These are phyloP conservation scores for Helicoverpa zea DNA, from an alignment of 1,140 invertebrate species.

Conservation along the genomic window DNA sequence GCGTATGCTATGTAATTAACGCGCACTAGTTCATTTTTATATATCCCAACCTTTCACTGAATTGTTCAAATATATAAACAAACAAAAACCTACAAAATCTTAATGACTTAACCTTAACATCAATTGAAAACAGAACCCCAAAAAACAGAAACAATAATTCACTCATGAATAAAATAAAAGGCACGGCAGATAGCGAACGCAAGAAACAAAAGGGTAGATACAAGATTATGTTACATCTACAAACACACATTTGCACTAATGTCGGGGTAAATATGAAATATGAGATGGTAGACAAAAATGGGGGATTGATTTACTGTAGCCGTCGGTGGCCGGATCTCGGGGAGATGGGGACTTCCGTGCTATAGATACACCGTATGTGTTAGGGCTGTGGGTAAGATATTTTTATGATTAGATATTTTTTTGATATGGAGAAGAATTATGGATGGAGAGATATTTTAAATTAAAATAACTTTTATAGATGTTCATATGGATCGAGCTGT, in stretches of 20 bases:
- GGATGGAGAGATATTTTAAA: too few relatives aligned
- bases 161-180: conserved; percentile 53
- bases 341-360: conserved; percentile 57
- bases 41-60: not conserved
- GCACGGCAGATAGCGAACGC: conserved; percentile 32
- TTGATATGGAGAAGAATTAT: not conserved
- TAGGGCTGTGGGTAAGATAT: conserved; percentile 21
- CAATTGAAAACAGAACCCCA: conserved; percentile 19
- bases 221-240: conserved; percentile 52
- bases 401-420: conserved; percentile 2
- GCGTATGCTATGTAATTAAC: too few relatives aligned
- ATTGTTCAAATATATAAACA: not conserved
- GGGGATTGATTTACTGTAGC: conserved; percentile 66
- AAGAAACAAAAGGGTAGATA: conserved; percentile 38
- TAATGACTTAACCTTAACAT: not conserved
- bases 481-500: too few relatives aligned
- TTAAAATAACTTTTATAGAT: too few relatives aligned
- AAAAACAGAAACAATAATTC: not conserved
- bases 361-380: conserved; percentile 37
- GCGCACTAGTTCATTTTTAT: too few relatives aligned
- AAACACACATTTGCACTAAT: conserved; percentile 62
- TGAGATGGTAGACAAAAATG: conserved; percentile 62
- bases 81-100: not conserved
- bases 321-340: conserved; percentile 53
- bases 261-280: conserved; percentile 66